phyloP scores from a whole-genome alignment of 1,140 invertebrate genomes.

The Drosophila pallidifrons region DNA sequence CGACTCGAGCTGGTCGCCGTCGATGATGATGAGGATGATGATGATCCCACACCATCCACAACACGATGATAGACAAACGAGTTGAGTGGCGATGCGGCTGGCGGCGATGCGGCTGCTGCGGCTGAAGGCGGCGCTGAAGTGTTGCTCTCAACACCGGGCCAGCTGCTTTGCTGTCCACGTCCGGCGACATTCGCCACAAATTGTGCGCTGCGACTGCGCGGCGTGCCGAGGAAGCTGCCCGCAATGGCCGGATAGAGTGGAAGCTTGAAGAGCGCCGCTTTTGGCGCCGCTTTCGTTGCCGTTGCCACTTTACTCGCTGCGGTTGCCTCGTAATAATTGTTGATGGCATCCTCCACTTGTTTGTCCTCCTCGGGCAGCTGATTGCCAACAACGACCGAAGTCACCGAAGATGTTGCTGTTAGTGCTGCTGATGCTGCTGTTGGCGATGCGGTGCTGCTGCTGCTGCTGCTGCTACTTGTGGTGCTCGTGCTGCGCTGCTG shows the following conservation, averaged over 20 bases:
- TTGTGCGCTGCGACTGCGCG: conserved; percentile 76
- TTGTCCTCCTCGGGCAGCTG: conserved; percentile 46
- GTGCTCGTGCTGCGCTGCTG: conserved; percentile 40
- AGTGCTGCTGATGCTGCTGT: background rate
- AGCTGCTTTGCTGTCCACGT: conserved; percentile 60
- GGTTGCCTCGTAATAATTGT: conserved; percentile 57
- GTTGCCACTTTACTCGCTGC: conserved; percentile 47
- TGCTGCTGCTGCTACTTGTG: background rate
- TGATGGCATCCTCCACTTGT: conserved; percentile 28
- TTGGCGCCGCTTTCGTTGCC: conserved; percentile 20
- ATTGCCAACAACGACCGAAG: conserved; percentile 15
- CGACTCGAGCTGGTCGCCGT: conserved; percentile 28
- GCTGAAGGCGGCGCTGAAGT: conserved; percentile 3
- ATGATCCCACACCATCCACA: conserved; percentile 44
- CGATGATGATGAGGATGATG: background rate
- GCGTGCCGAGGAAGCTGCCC: conserved; percentile 67
- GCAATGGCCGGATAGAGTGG: conserved; percentile 73
- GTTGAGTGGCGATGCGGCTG: conserved; percentile 54
- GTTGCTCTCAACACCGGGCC: conserved; percentile 23
- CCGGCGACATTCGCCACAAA: conserved; percentile 75
- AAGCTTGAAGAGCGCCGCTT: conserved; percentile 66
- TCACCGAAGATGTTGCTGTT: background rate
- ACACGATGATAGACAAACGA: conserved; percentile 82
- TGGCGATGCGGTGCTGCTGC: background rate
- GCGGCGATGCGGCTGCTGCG: background rate